Evolutionary conservation across 2,113 vertebrate genomes (phyloP).

Genomic region (Choloepus hoffmanni): DNA sequence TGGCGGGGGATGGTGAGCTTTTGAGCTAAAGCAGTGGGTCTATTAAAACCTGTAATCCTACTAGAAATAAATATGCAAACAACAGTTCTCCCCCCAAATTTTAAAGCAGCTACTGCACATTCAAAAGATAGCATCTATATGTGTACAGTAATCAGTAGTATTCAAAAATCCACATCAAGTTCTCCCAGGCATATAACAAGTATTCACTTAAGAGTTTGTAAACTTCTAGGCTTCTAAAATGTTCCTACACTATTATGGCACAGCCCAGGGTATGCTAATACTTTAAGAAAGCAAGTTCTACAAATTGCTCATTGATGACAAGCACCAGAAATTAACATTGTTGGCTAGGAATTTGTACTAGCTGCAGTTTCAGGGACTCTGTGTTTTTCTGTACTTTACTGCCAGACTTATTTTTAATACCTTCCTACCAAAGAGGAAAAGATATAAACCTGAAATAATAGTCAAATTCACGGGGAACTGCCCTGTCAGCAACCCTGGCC

Average conservation of each 20-base stretch:
- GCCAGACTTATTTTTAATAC: conserved; percentile 83
- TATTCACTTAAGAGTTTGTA: background rate
- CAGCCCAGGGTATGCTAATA: conserved; percentile 54
- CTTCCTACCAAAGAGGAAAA: conserved; percentile 89
- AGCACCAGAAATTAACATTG: conserved; percentile 66
- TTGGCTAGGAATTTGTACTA: conserved; percentile 81
- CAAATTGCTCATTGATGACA: conserved; percentile 70
- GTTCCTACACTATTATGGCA: background rate
- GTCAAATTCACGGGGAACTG: conserved; percentile 80
- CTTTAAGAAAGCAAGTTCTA: conserved; percentile 67
- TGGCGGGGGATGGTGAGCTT: background rate
- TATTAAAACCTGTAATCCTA: background rate
- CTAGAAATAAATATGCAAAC: background rate
- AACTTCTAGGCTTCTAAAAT: background rate
- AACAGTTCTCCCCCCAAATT: background rate
- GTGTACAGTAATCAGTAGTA: too few relatives aligned
- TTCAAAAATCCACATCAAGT: background rate
- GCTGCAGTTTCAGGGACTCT: conserved; percentile 64
- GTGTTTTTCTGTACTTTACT: conserved; percentile 75
- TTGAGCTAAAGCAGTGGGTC: background rate
- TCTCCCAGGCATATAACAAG: background rate
- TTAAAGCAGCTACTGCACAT: background rate
- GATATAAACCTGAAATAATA: conserved; percentile 91
- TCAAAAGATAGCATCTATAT: background rate
- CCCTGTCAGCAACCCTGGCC: conserved; percentile 83